Evolutionary conservation across 2,888 invertebrate species (phyloP).

Genomic region (Plagodis dolabraria): DNA sequence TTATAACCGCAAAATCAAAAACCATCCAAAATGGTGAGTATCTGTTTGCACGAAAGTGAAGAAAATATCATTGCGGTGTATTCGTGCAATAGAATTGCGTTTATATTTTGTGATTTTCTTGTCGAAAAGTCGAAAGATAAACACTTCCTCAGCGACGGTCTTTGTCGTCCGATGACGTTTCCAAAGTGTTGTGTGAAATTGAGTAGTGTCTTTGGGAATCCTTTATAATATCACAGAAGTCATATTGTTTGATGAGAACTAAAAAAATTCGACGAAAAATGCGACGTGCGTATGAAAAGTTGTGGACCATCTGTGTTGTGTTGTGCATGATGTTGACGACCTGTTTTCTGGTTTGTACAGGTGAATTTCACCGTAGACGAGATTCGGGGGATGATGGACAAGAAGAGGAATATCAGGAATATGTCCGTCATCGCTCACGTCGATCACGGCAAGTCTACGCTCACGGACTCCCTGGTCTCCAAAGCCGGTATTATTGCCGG

Average conservation of each 20-base stretch:
- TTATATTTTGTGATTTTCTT: constrained; percentile 64
- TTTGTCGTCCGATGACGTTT: constrained; percentile 80
- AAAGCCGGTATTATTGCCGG: constrained; percentile 99
- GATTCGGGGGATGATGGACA: constrained; percentile 99
- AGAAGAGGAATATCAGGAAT: constrained; percentile 99
- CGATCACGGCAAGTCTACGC: constrained; percentile 99
- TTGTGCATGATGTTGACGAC: constrained; percentile 59
- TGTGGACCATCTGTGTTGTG: constrained; percentile 63
- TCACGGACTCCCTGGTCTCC: constrained; percentile 99
- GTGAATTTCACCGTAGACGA: constrained; percentile 99
- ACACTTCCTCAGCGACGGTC: constrained; percentile 57
- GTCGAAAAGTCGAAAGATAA: constrained; percentile 37
- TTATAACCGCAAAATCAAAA: constrained; percentile 89
- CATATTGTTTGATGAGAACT: constrained; percentile 5
- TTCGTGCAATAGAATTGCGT: constrained; percentile 52
- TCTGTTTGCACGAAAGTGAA: constrained; percentile 58
- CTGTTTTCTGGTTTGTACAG: constrained; percentile 85
- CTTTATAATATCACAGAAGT: background rate
- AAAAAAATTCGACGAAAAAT: constrained; percentile 39
- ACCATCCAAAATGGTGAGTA: constrained; percentile 94
- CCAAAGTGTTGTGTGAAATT: constrained; percentile 58
- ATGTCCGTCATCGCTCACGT: constrained; percentile 99
- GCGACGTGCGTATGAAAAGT: constrained; percentile 66
- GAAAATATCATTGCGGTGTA: constrained; percentile 57
- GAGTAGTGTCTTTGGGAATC: constrained; percentile 48